phyloP scores from a whole-genome alignment of 2,888 invertebrate species.

The Priocnemis perturbator region DNA sequence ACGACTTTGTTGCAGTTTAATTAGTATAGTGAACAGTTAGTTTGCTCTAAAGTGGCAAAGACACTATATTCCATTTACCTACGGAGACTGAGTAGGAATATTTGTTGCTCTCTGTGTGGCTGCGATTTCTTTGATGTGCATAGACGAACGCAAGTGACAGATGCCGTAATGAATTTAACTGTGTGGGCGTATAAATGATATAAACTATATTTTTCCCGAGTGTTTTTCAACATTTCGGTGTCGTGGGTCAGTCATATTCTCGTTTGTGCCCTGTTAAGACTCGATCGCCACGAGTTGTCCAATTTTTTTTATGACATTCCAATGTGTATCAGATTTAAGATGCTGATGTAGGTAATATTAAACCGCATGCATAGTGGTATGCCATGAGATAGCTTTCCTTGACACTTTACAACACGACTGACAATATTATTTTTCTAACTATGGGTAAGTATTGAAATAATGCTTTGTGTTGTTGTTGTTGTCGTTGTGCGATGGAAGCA shows the following conservation, averaged over 20 bases:
- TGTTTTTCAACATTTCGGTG: not conserved
- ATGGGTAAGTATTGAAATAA: not conserved
- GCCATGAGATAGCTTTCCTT: not conserved
- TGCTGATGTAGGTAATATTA: not conserved
- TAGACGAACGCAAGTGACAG: too few relatives aligned
- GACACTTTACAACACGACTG: not conserved
- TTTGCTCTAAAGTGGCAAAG: too few relatives aligned
- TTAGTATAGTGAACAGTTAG: too few relatives aligned
- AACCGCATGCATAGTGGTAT: not conserved
- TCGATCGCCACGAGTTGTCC: not conserved
- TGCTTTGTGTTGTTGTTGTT: not conserved
- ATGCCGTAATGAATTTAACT: not conserved
- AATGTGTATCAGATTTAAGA: not conserved
- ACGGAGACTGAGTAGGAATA: too few relatives aligned
- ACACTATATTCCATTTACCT: too few relatives aligned
- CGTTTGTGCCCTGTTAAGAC: not conserved
- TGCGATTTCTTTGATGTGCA: too few relatives aligned
- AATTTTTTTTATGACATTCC: not conserved
- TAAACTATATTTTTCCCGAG: not conserved
- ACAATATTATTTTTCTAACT: not conserved
- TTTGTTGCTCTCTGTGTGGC: too few relatives aligned
- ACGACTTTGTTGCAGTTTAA: too few relatives aligned
- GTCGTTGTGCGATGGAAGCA: not conserved
- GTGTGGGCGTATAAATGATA: slow-evolving; percentile 3
- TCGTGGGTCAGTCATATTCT: not conserved